These are phyloP conservation scores for Gymnobelideus leadbeateri DNA, from an alignment of 2,113 vertebrate genomes.

Conservation along the genomic window DNA sequence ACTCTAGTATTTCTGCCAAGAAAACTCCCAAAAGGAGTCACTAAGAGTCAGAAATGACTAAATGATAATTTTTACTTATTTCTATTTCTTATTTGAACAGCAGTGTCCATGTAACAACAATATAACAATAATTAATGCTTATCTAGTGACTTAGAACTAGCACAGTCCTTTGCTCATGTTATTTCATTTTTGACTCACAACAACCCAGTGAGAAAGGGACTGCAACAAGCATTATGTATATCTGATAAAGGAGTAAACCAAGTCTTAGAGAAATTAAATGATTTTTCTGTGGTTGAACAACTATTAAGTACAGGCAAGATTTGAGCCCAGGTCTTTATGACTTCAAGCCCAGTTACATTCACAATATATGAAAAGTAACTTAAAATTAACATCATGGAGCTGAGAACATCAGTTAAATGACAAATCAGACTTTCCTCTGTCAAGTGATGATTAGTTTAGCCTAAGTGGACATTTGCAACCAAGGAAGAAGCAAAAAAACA, in stretches of 20 bases:
- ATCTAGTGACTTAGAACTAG: neutral
- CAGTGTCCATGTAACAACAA: neutral
- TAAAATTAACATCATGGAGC: neutral
- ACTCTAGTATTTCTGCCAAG: neutral
- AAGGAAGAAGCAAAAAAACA: neutral
- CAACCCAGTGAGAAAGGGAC: neutral
- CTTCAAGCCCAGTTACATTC: neutral
- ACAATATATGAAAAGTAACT: neutral
- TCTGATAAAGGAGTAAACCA: neutral
- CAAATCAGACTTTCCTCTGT: neutral
- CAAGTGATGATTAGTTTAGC: neutral
- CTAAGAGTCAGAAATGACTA: too few species aligned
- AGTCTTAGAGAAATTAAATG: neutral
- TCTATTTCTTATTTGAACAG: neutral
- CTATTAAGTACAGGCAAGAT: neutral
- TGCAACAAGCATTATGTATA: neutral
- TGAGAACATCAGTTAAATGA: neutral
- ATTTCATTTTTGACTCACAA: neutral
- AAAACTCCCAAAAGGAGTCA: neutral
- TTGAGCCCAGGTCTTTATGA: neutral
- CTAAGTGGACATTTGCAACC: neutral
- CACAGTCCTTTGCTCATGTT: neutral
- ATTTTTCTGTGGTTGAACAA: neutral
- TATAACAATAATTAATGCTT: neutral
- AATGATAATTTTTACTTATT: neutral